Evolutionary conservation across 2,113 vertebrate species (phyloP).

Genomic region (Piaya cayana): DNA sequence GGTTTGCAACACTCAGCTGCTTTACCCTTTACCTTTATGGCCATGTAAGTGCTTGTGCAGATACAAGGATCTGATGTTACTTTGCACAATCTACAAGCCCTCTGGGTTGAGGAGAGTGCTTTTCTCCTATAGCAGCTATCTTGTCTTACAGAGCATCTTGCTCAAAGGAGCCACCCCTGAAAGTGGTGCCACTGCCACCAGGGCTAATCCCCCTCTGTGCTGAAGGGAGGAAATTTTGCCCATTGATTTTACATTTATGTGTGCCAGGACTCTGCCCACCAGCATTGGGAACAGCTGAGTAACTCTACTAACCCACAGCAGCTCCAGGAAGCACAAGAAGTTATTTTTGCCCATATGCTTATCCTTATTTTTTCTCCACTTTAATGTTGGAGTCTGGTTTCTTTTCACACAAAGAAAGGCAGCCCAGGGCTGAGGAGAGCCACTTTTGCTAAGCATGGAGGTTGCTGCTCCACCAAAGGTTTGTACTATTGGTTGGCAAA

Average conservation of each 20-base stretch:
- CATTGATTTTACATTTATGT: neutral
- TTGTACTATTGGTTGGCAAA: no score
- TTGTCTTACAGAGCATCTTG: neutral
- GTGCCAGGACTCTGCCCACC: neutral
- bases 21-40: neutral
- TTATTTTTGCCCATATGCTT: neutral
- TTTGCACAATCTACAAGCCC: neutral
- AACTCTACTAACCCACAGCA: neutral
- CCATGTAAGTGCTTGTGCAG: neutral
- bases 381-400: neutral
- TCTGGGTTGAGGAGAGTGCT: fast-evolving
- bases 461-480: neutral
- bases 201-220: fast-evolving
- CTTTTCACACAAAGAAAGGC: fast-evolving
- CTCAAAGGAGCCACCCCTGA: neutral
- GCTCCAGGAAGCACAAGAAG: neutral
- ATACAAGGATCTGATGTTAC: neutral
- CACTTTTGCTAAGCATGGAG: neutral
- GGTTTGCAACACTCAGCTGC: neutral
- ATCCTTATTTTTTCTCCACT: neutral
- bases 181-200: neutral
- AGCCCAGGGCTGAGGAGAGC: neutral
- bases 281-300: neutral
- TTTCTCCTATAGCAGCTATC: neutral
- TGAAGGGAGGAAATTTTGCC: neutral